These are phyloP conservation scores for Gasterosteus nipponicus DNA, from an alignment of 2,113 vertebrate genomes.

Conservation along the genomic window DNA sequence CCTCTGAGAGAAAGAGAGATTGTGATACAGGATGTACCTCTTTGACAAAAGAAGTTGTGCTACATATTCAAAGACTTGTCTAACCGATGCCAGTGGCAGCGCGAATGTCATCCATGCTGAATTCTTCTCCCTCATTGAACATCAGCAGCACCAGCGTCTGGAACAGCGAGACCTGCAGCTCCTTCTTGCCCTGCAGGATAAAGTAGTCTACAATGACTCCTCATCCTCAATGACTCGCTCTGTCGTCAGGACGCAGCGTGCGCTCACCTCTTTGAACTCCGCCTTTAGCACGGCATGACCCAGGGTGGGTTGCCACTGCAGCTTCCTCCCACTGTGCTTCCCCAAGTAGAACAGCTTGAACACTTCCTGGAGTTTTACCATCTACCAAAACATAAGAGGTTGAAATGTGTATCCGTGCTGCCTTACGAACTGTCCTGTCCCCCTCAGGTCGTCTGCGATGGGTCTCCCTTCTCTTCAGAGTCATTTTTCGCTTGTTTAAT, in stretches of 20 bases:
- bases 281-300: slow-evolving; percentile 97
- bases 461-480: too few relatives aligned
- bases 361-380: slow-evolving; percentile 98
- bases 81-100: slow-evolving; percentile 96
- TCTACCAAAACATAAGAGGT: slow-evolving; percentile 77
- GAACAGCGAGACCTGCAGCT: slow-evolving; percentile 98
- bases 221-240: not conserved
- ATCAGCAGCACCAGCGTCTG: slow-evolving; percentile 98
- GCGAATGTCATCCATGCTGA: slow-evolving; percentile 96
- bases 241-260: not conserved
- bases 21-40: not conserved
- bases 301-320: slow-evolving; percentile 98
- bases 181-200: slow-evolving; percentile 90
- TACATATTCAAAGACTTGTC: slow-evolving; percentile 6
- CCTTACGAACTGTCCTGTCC: too few relatives aligned
- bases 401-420: not conserved
- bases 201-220: not conserved
- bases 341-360: slow-evolving; percentile 99
- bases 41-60: not conserved
- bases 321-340: slow-evolving; percentile 98
- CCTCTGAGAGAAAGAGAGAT: slow-evolving; percentile 82
- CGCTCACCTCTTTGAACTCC: slow-evolving; percentile 94
- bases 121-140: slow-evolving; percentile 99
- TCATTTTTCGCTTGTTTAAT: too few relatives aligned
- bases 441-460: too few relatives aligned